Evolutionary conservation across 2,888 invertebrate genomes (phyloP), one percentile per base, ranked within the genome.

Genomic region (Laothoe populi): DNA sequence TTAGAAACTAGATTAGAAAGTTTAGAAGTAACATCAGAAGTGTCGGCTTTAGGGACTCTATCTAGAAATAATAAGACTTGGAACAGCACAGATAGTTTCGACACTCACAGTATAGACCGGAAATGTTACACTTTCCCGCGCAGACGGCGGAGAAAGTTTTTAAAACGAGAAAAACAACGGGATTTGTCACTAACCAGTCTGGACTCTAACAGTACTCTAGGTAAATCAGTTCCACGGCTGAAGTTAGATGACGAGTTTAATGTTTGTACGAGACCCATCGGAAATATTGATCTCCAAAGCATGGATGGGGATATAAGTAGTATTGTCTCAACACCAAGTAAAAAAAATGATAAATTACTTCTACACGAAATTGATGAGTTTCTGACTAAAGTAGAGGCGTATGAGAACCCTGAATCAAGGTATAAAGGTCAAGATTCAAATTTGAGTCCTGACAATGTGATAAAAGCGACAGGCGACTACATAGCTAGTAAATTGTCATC

Each of bases 1-100:
- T 93, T 96, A 42, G 94, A 94, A 78, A 88, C 93, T 57, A 90
- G 92, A 74, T 84, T 93, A 80, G 88, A 88, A 77, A 87, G 79
- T 64, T 83, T 93, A 59, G 92, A 90, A 78, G 75, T 88, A 13
- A 85, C 74, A 45, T 86, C 82, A 58, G 84, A 85, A 61, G 77
- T 82, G 24, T 85, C 88, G 0, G 84, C 81, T 66, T 60, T 77
- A 0, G 73, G 75, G 13, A 79, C 82, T 8, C 65, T 73, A 64
- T 72, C 77, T 1, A 71, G 65, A 24, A 78, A 73, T 58, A 79
- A 66, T 38, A 78, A 78, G 59, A 77, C 74, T 35, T 85, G 81
- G 70, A 86, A 88, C 60, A 84, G 86, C 7, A 79, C 79, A 2
- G 87, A 88, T 46, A 90, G 89, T 68, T 73, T 86, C 57, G 85